phyloP scores from a whole-genome alignment of 2,113 vertebrate genomes.

The Copsychus sechellarum region DNA sequence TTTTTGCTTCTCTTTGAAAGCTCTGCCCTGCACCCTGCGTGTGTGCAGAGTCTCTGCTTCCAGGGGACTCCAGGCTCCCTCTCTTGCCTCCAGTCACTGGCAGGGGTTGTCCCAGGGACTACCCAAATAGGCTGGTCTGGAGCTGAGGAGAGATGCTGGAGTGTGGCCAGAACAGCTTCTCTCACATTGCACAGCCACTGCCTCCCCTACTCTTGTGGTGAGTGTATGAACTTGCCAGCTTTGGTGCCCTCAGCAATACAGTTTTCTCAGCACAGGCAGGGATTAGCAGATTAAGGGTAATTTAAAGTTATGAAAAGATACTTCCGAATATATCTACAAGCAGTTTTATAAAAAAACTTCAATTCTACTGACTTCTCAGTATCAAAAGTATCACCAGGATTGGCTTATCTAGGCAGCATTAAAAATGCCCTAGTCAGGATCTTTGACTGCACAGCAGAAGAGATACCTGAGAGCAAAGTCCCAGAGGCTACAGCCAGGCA shows the following conservation, averaged over 20 bases:
- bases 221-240: neutral
- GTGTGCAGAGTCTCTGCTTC: neutral
- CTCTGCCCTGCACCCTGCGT: fast-evolving
- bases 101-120: neutral
- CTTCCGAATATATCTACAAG: neutral
- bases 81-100: neutral
- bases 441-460: no score
- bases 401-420: neutral
- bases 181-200: fast-evolving
- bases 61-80: neutral
- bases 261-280: neutral
- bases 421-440: neutral
- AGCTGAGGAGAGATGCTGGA: neutral
- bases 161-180: neutral
- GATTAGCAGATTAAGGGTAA: neutral
- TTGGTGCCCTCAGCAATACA: neutral
- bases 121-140: neutral
- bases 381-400: neutral
- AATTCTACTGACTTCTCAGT: neutral
- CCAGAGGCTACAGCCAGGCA: neutral
- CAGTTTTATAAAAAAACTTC: neutral
- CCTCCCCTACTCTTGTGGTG: neutral
- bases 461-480: neutral
- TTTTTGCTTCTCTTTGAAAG: neutral
- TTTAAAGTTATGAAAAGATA: neutral